Evolutionary conservation across 2,888 invertebrate genomes (phyloP).

Genomic region (Cyaniris semiargus): DNA sequence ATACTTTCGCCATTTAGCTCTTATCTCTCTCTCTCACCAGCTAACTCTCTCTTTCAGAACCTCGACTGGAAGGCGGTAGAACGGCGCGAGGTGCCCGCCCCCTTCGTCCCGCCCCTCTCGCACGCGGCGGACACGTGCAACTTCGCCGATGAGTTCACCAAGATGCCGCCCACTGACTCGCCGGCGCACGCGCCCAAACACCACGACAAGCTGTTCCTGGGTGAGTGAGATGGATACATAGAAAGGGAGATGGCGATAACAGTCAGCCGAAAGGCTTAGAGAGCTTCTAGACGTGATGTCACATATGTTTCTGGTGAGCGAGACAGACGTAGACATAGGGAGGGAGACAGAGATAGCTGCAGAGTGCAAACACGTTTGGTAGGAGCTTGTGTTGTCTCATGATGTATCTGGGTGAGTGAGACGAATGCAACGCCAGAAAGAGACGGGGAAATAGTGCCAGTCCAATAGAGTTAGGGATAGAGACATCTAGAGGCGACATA

Average conservation of each 20-base stretch:
- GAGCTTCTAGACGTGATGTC: neutral
- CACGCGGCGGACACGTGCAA: constrained; percentile 96
- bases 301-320: neutral
- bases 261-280: neutral
- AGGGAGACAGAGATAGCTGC: neutral
- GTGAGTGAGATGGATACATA: constrained; percentile 56
- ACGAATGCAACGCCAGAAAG: too few species aligned
- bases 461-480: too few species aligned
- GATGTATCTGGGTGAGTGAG: too few species aligned
- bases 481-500: too few species aligned
- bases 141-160: constrained; percentile 98
- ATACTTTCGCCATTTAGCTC: too few species aligned
- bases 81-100: constrained; percentile 88
- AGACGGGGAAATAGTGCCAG: too few species aligned
- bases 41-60: constrained; percentile 52
- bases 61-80: constrained; percentile 92
- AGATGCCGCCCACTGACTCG: constrained; percentile 94
- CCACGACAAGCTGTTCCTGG: constrained; percentile 92
- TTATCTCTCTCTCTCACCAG: neutral
- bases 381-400: too few species aligned
- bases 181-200: constrained; percentile 93
- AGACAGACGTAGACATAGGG: neutral
- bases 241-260: neutral
- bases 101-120: constrained; percentile 92
- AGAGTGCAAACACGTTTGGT: too few species aligned